These are phyloP conservation scores for Cheirogaleus major DNA, from an alignment of 2,797 vertebrate genomes.

Conservation along the genomic window DNA sequence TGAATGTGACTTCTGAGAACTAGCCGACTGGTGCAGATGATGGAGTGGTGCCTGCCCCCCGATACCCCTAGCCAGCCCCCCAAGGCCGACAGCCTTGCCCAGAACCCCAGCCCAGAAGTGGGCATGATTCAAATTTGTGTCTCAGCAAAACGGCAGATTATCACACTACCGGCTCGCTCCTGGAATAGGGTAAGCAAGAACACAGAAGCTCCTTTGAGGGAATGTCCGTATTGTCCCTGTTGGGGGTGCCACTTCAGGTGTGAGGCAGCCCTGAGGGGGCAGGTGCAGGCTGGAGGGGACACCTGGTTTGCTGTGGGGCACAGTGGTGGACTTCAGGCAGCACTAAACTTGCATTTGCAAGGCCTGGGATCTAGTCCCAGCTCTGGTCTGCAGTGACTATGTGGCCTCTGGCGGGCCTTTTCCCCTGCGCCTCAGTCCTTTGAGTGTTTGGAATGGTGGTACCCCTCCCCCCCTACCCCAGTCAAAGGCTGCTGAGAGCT, in stretches of 20 bases:
- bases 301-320: background rate
- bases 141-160: background rate
- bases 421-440: background rate
- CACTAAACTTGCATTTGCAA: background rate
- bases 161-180: fast-evolving
- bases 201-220: background rate
- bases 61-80: background rate
- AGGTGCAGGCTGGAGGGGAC: too few species aligned
- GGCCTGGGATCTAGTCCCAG: background rate
- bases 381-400: background rate
- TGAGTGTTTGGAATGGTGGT: background rate
- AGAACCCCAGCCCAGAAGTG: background rate
- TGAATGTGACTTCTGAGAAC: background rate
- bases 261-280: background rate
- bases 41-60: background rate
- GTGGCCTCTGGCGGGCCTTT: background rate
- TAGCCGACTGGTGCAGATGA: background rate
- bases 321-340: fast-evolving
- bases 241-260: background rate
- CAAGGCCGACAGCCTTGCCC: background rate
- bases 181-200: background rate
- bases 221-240: background rate
- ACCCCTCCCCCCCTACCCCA: too few species aligned
- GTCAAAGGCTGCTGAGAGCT: background rate
- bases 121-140: background rate